Conservation (phyloP, 1,140 invertebrate genomes). For the Wasmannia auropunctata region DNA sequence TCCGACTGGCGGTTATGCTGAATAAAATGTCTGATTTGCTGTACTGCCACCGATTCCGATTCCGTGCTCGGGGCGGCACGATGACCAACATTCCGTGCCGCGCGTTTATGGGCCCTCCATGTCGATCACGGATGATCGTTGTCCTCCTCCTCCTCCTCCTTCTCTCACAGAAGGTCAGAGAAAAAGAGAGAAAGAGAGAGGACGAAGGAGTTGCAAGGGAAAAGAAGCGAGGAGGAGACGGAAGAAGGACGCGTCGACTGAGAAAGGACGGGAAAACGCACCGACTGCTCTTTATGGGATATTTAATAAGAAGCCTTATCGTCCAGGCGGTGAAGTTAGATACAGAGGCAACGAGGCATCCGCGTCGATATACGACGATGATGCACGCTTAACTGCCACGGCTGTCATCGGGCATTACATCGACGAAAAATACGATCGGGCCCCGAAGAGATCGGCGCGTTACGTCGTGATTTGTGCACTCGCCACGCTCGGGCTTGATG, state of each 20-base stretch:
- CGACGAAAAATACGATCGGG: slow-evolving; percentile 1
- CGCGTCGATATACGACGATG: slow-evolving; percentile 63
- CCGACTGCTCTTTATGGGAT: slow-evolving; percentile 66
- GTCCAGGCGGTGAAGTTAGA: slow-evolving; percentile 70
- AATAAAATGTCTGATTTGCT: slow-evolving; percentile 83
- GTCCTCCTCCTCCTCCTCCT: slow-evolving; percentile 9
- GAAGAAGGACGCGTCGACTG: slow-evolving; percentile 13
- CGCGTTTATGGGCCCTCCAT: slow-evolving; percentile 66
- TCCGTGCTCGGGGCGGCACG: slow-evolving; percentile 68
- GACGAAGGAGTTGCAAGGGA: too few relatives aligned
- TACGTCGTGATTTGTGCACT: slow-evolving; percentile 24
- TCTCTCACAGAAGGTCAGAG: slow-evolving; percentile 24
- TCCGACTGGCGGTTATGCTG: slow-evolving; percentile 76
- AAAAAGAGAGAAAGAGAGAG: not conserved
- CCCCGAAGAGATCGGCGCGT: not conserved
- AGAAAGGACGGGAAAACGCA: slow-evolving; percentile 61
- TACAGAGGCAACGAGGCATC: slow-evolving; percentile 71
- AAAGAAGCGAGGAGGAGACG: slow-evolving; percentile 39
- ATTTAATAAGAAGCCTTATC: slow-evolving; percentile 72
- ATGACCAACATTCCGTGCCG: slow-evolving; percentile 71
- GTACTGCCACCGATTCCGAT: slow-evolving; percentile 80
- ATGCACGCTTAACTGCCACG: slow-evolving; percentile 66
- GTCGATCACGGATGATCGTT: slow-evolving; percentile 69
- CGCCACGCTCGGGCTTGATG: not conserved
- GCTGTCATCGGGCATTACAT: slow-evolving; percentile 60